Conservation (phyloP, 2,797 vertebrate genomes). For the Cephalopachus bancanus region DNA sequence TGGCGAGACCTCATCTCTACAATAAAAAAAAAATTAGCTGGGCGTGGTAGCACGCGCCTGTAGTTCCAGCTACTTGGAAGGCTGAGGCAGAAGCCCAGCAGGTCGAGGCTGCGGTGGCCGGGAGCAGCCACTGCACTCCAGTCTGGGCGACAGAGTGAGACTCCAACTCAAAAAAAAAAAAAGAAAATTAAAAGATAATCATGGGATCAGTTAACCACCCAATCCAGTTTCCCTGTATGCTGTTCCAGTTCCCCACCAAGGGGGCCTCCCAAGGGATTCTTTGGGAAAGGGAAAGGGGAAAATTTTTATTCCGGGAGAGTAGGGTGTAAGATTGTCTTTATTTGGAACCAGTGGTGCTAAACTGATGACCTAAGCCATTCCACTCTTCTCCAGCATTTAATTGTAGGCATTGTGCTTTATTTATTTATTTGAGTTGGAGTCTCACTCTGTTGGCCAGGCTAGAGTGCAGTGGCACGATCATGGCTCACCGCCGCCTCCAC, state of each 20-base stretch:
- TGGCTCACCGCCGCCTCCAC: no score
- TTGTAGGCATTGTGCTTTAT: background rate
- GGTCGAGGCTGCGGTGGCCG: background rate
- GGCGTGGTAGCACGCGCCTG: background rate
- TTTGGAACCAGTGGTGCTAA: background rate
- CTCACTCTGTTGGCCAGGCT: no score
- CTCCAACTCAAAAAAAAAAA: background rate
- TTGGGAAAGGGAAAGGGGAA: background rate
- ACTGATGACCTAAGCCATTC: background rate
- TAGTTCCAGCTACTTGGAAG: background rate
- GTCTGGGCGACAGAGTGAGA: background rate
- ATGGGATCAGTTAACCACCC: background rate
- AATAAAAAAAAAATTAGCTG: no score
- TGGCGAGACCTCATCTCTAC: no score
- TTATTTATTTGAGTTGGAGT: no score
- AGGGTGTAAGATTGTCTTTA: background rate
- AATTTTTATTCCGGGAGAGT: background rate
- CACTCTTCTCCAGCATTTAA: background rate
- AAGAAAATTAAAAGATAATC: background rate
- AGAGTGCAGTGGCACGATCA: no score
- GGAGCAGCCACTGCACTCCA: background rate
- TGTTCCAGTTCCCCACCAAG: background rate
- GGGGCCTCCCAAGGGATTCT: background rate
- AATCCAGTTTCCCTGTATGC: background rate
- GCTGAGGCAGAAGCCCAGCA: background rate